These are phyloP conservation scores for Pipistrellus kuhlii DNA, from an alignment of 2,797 vertebrate species.

Conservation along the genomic window DNA sequence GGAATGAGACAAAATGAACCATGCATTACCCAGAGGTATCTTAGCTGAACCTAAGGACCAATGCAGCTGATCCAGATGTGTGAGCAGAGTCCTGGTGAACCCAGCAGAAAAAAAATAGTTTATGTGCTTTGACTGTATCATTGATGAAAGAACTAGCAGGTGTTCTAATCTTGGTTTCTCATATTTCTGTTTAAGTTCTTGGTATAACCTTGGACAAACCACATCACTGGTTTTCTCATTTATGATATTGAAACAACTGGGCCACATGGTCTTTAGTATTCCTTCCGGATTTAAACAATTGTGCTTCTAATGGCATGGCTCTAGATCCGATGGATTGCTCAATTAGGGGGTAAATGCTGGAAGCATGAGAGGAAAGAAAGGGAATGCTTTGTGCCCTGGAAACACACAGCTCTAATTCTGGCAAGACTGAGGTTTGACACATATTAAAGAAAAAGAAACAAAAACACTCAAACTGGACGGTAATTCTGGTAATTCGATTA, in stretches of 20 bases:
- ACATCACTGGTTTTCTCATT: background rate
- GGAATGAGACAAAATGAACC: background rate
- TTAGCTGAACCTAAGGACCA: background rate
- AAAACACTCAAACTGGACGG: background rate
- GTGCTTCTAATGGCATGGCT: background rate
- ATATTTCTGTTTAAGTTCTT: background rate
- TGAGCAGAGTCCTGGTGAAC: background rate
- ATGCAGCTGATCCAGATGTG: background rate
- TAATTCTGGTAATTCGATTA: constrained; percentile 22
- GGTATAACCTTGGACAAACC: background rate
- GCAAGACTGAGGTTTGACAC: background rate
- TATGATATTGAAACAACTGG: background rate
- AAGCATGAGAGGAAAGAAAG: constrained; percentile 1
- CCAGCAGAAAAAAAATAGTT: background rate
- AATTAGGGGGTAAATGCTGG: background rate
- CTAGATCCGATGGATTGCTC: background rate
- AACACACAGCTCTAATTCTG: background rate
- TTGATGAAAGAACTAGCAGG: background rate
- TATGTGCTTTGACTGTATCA: background rate
- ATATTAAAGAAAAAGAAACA: constrained; percentile 29
- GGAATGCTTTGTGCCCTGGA: background rate
- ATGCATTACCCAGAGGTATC: background rate
- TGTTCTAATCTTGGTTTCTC: background rate
- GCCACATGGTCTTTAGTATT: background rate
- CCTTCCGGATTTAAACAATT: background rate